Conservation (phyloP, 2,797 vertebrate genomes). For the Sebastolobus alascanus region DNA sequence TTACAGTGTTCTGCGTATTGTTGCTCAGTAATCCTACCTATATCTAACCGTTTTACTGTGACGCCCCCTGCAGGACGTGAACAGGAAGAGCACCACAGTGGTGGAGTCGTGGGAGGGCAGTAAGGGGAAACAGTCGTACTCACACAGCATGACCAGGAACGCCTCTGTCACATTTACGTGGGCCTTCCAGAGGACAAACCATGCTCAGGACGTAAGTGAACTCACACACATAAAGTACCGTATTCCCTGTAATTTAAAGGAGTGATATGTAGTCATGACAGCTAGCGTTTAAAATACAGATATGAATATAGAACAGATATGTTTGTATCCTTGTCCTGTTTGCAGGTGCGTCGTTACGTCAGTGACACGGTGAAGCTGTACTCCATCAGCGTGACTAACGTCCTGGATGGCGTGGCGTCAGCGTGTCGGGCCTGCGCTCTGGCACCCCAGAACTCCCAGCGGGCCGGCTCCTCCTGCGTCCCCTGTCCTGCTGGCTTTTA, state of each 20-base stretch:
- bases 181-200: conserved; percentile 97
- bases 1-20: background rate
- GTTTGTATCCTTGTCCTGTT: background rate
- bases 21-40: background rate
- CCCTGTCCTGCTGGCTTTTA: conserved; percentile 94
- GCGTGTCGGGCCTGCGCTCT: conserved; percentile 93
- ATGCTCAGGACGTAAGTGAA: conserved; percentile 91
- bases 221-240: background rate
- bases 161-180: conserved; percentile 94
- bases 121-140: conserved; percentile 92
- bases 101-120: conserved; percentile 97
- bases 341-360: conserved; percentile 89
- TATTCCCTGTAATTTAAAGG: background rate
- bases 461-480: conserved; percentile 90
- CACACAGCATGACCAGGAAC: conserved; percentile 92
- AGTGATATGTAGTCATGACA: too few species aligned
- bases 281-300: too few species aligned
- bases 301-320: background rate
- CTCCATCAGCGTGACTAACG: conserved; percentile 93
- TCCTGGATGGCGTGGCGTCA: conserved; percentile 91
- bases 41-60: background rate
- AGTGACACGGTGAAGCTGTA: conserved; percentile 95
- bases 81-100: conserved; percentile 95
- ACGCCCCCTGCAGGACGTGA: conserved; percentile 89
- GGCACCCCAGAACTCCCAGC: conserved; percentile 84